Conservation (phyloP, 1,140 invertebrate species). For the Vanessa atalanta region DNA sequence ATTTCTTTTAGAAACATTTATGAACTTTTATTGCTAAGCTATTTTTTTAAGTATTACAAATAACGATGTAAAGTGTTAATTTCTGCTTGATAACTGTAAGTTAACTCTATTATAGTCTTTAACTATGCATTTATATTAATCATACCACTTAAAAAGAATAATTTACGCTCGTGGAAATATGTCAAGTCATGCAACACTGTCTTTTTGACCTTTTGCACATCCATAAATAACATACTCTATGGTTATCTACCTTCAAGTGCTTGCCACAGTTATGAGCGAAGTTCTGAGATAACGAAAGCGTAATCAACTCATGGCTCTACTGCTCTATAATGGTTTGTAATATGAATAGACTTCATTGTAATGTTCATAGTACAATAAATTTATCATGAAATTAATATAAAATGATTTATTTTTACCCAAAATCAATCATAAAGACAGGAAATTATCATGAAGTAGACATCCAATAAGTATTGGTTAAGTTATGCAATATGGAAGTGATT, state of each 20-base stretch:
- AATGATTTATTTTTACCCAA: neutral
- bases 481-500: slow-evolving; percentile 23
- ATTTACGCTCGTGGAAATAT: slow-evolving; percentile 31
- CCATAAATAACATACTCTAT: slow-evolving; percentile 31
- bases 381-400: no score
- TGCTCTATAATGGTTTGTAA: neutral
- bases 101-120: slow-evolving; percentile 34
- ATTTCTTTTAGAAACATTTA: no score
- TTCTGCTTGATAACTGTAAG: slow-evolving; percentile 21
- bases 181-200: slow-evolving; percentile 32
- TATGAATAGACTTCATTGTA: no score
- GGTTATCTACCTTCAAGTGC: slow-evolving; percentile 23
- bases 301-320: neutral
- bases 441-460: neutral
- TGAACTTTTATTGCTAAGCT: no score
- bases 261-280: neutral
- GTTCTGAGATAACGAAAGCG: slow-evolving; percentile 6
- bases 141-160: slow-evolving; percentile 37
- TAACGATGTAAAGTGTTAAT: slow-evolving; percentile 22
- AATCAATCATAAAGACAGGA: neutral
- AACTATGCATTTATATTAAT: slow-evolving; percentile 38
- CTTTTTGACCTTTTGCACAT: slow-evolving; percentile 25
- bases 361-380: neutral
- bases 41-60: neutral
- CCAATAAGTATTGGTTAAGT: neutral